phyloP scores from a whole-genome alignment of 2,113 vertebrate species.

The Candoia aspera region DNA sequence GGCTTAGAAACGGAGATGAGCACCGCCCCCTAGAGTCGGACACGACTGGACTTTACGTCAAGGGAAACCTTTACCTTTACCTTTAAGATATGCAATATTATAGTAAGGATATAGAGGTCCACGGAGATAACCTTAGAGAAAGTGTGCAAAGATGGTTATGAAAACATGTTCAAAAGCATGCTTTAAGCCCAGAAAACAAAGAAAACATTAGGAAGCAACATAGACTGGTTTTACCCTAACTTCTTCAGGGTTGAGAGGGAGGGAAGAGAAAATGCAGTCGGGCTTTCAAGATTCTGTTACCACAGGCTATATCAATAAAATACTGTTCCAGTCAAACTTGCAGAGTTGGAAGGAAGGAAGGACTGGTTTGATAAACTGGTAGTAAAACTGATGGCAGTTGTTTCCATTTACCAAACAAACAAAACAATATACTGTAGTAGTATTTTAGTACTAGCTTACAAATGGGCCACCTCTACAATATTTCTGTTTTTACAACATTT shows the following conservation, averaged over 20 bases:
- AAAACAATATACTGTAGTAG: constrained; percentile 33
- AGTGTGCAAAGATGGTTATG: not conserved
- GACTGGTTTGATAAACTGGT: constrained; percentile 5
- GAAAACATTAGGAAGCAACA: not conserved
- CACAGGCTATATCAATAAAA: not conserved
- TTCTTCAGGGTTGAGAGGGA: not conserved
- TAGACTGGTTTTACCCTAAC: not conserved
- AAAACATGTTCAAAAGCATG: not conserved
- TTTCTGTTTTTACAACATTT: constrained; percentile 49
- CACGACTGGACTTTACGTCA: too few relatives aligned
- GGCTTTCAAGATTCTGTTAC: not conserved
- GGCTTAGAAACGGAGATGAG: too few relatives aligned
- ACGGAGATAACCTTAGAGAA: not conserved
- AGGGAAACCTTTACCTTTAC: too few relatives aligned
- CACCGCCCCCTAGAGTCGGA: too few relatives aligned
- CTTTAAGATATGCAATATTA: not conserved
- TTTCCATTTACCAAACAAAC: constrained; percentile 31
- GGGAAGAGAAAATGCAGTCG: not conserved
- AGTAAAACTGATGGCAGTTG: not conserved
- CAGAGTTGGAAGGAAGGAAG: not conserved
- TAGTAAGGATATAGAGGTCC: not conserved
- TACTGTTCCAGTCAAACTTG: not conserved
- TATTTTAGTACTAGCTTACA: constrained; percentile 38
- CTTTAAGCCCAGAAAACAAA: not conserved
- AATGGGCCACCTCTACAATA: constrained; percentile 11